A percentile compares a stretch with the other conserved stretches of the same genome.
Conservation (phyloP, 2,113 vertebrate species). For the Esox niger region DNA sequence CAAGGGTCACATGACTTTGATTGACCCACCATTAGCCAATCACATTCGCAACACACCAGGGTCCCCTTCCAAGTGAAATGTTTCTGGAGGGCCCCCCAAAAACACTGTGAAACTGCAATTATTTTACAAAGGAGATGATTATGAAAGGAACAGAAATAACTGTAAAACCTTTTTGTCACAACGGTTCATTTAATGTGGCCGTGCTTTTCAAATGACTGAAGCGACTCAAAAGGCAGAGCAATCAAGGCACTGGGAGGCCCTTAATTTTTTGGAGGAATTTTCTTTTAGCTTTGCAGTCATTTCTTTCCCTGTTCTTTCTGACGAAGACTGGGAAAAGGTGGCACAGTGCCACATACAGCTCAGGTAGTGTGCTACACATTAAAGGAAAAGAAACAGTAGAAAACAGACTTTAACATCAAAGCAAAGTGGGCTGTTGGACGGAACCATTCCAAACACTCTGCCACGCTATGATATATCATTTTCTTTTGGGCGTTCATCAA, state of each 20-base stretch:
- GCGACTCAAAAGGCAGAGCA: neutral
- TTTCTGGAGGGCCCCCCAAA: neutral
- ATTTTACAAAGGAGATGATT: slow-evolving; percentile 17
- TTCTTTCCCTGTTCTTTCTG: too few relatives aligned
- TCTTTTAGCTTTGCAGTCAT: too few relatives aligned
- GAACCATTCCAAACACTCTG: slow-evolving; percentile 26
- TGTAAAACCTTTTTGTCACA: neutral
- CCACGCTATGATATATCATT: slow-evolving; percentile 13
- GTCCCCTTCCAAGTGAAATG: neutral
- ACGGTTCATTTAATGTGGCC: slow-evolving; percentile 10
- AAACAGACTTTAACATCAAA: slow-evolving; percentile 23
- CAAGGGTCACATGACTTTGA: neutral
- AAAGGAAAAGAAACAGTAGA: neutral
- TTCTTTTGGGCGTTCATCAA: neutral
- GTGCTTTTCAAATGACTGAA: neutral
- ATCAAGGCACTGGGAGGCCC: slow-evolving; percentile 4
- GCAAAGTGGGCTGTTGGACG: slow-evolving; percentile 5
- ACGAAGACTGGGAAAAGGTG: slow-evolving; percentile 5
- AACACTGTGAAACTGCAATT: slow-evolving; percentile 8
- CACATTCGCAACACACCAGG: neutral
- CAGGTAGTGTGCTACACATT: neutral
- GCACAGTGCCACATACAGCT: neutral
- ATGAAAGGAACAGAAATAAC: slow-evolving; percentile 7
- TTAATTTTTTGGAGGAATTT: too few relatives aligned
- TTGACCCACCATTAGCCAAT: neutral